Evolutionary conservation across 2,113 vertebrate genomes (phyloP).

Genomic region (Sitta europaea): DNA sequence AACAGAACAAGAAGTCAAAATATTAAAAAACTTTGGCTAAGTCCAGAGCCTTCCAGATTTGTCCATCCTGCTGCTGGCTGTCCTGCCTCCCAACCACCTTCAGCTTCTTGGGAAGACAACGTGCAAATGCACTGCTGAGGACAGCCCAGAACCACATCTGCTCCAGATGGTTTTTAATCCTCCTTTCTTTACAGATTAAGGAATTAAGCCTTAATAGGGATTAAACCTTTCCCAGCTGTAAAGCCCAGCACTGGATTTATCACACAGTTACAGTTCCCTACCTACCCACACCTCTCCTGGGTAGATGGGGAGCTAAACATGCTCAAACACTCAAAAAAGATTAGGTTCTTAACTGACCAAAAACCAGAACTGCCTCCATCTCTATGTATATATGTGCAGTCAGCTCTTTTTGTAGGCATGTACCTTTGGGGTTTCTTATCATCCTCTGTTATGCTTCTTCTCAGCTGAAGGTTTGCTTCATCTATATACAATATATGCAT

Average conservation of each 20-base stretch:
- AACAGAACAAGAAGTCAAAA: background rate
- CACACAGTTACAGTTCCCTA: background rate
- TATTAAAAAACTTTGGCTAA: background rate
- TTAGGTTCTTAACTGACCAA: background rate
- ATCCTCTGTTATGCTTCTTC: background rate
- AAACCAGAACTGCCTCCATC: background rate
- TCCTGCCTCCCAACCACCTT: background rate
- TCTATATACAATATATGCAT: background rate
- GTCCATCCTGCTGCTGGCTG: background rate
- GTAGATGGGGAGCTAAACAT: background rate
- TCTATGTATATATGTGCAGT: background rate
- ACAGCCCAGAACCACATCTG: background rate
- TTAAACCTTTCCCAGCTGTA: background rate
- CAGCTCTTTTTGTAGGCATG: background rate
- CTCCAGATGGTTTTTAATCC: background rate
- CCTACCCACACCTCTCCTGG: rapidly evolving
- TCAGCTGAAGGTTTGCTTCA: background rate
- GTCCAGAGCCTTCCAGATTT: background rate
- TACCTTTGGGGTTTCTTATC: background rate
- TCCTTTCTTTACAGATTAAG: background rate
- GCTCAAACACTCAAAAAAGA: background rate
- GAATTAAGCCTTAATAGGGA: background rate
- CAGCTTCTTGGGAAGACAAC: background rate
- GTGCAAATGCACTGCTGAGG: background rate
- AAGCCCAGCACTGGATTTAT: background rate